Conservation (phyloP, 2,888 invertebrate genomes). For the Catocala nupta region DNA sequence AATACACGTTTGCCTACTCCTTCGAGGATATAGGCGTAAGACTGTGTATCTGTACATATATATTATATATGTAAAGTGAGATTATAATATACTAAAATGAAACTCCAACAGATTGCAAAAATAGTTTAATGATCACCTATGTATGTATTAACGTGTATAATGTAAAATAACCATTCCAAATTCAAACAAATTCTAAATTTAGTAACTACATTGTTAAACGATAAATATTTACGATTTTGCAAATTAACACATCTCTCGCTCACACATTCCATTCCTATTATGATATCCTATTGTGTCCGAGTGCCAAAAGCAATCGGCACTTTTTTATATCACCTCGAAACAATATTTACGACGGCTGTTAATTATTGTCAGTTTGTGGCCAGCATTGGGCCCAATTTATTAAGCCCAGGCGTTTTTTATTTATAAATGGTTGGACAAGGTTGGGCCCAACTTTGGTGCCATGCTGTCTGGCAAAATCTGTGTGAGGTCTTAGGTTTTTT, state of each 20-base stretch:
- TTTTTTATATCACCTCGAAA: conserved; percentile 59
- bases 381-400: conserved; percentile 45
- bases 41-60: no score
- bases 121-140: no score
- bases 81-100: no score
- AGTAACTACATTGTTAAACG: conserved; percentile 14
- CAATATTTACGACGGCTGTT: conserved; percentile 68
- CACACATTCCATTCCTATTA: conserved; percentile 43
- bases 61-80: no score
- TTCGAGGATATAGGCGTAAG: no score
- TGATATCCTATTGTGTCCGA: conserved; percentile 41
- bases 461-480: conserved; percentile 59
- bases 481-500: conserved; percentile 51
- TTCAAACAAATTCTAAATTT: neutral
- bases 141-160: no score
- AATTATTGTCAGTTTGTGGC: conserved; percentile 56
- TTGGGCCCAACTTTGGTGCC: conserved; percentile 55
- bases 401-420: conserved; percentile 35
- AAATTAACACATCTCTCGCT: conserved; percentile 66
- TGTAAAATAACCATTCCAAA: neutral
- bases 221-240: conserved; percentile 41
- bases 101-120: no score
- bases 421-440: conserved; percentile 39
- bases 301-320: conserved; percentile 55
- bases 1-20: no score